A percentile compares a stretch with the other conserved stretches of the same genome.
phyloP scores from a whole-genome alignment of 2,888 invertebrate genomes.

The Poecilus cupreus region DNA sequence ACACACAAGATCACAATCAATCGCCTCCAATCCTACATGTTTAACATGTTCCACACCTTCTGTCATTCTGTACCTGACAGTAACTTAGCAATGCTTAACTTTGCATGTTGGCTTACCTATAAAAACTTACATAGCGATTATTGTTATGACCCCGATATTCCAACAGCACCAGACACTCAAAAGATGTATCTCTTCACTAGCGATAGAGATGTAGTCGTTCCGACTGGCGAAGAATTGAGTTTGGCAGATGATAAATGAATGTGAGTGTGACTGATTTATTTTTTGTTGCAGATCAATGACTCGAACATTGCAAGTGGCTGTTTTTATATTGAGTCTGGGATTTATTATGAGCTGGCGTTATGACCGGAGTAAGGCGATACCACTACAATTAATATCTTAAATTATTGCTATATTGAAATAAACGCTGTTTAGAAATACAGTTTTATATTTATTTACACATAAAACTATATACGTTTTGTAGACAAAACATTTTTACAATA shows the following conservation, averaged over 20 bases:
- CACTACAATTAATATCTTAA: not conserved
- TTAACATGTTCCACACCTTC: not conserved
- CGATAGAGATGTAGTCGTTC: conserved; percentile 1
- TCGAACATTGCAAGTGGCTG: conserved; percentile 48
- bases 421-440: too few relatives aligned
- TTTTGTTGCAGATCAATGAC: conserved; percentile 56
- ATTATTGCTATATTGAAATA: not conserved
- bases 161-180: not conserved
- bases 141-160: not conserved
- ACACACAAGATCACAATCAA: not conserved
- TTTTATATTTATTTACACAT: too few relatives aligned
- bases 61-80: not conserved
- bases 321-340: conserved; percentile 39
- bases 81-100: too few relatives aligned
- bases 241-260: conserved; percentile 20
- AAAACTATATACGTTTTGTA: too few relatives aligned
- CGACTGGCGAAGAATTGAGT: too few relatives aligned
- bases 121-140: not conserved
- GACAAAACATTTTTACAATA: too few relatives aligned
- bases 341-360: conserved; percentile 59
- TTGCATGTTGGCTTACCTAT: not conserved
- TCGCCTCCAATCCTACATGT: not conserved
- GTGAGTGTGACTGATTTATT: conserved; percentile 17
- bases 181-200: not conserved
- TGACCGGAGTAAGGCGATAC: conserved; percentile 60